Evolutionary conservation across 1,140 invertebrate species (phyloP).

Genomic region (Heliothis subflexa): DNA sequence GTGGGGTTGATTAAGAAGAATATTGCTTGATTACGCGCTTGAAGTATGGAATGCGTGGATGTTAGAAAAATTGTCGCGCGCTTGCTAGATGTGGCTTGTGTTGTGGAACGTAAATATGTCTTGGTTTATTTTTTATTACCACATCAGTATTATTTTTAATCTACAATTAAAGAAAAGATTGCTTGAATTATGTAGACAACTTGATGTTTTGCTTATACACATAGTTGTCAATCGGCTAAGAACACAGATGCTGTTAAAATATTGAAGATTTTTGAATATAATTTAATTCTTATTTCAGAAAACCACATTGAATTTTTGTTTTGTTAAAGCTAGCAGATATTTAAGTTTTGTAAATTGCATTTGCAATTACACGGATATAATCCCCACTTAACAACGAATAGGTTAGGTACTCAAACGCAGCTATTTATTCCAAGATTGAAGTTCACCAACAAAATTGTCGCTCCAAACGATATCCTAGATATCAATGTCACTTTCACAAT

Average conservation of each 20-base stretch:
- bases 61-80: constrained; percentile 53
- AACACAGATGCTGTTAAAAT: too few relatives aligned
- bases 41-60: constrained; percentile 79
- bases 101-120: not conserved
- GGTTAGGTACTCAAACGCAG: not conserved
- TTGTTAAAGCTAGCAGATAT: not conserved
- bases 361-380: not conserved
- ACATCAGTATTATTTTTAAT: not conserved
- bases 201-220: too few relatives aligned
- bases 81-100: constrained; percentile 55
- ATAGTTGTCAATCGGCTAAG: too few relatives aligned
- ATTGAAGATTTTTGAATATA: too few relatives aligned
- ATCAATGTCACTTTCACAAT: constrained; percentile 22
- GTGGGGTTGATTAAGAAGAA: constrained; percentile 86
- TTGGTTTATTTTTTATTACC: not conserved
- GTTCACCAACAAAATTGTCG: not conserved
- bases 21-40: constrained; percentile 85
- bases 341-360: not conserved
- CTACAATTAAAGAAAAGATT: too few relatives aligned
- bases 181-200: too few relatives aligned
- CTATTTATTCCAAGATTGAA: not conserved
- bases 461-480: not conserved
- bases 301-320: too few relatives aligned
- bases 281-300: too few relatives aligned
- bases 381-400: not conserved